Evolutionary conservation across 2,113 vertebrate species (phyloP).

Genomic region (Herpetotheres cachinnans): DNA sequence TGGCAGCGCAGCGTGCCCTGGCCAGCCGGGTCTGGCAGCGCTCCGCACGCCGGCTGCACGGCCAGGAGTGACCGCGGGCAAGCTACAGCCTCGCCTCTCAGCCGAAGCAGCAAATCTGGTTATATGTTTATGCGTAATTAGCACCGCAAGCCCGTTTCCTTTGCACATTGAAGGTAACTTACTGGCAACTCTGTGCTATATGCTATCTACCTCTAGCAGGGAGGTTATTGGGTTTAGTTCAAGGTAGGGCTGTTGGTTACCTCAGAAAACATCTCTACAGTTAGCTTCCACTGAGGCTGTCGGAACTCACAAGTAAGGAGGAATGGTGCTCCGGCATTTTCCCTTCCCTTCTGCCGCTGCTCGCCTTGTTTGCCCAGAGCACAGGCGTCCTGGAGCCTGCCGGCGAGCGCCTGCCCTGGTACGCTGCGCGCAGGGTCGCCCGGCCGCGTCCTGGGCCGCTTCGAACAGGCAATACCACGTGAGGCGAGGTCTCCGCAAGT

Average conservation of each 20-base stretch:
- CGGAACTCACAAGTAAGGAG: background rate
- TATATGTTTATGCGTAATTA: background rate
- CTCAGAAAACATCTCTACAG: background rate
- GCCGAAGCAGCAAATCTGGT: no score
- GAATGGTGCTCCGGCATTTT: background rate
- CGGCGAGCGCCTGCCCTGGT: background rate
- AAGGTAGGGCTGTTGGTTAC: background rate
- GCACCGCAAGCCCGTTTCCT: background rate
- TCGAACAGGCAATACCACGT: accelerated
- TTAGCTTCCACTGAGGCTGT: background rate
- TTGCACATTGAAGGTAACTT: no score
- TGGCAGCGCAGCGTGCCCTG: accelerated
- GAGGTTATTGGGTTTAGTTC: background rate
- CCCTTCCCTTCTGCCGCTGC: background rate
- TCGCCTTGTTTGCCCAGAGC: background rate
- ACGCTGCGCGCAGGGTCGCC: accelerated
- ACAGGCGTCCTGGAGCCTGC: background rate
- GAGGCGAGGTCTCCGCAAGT: no score
- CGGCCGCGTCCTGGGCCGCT: no score
- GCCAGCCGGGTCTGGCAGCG: background rate
- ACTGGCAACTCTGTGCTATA: no score
- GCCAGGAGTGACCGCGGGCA: background rate
- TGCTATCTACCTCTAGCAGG: no score
- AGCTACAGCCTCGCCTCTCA: background rate
- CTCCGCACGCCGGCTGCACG: background rate